Evolutionary conservation across 2,113 vertebrate genomes (phyloP).

Genomic region (Pygoscelis adeliae): DNA sequence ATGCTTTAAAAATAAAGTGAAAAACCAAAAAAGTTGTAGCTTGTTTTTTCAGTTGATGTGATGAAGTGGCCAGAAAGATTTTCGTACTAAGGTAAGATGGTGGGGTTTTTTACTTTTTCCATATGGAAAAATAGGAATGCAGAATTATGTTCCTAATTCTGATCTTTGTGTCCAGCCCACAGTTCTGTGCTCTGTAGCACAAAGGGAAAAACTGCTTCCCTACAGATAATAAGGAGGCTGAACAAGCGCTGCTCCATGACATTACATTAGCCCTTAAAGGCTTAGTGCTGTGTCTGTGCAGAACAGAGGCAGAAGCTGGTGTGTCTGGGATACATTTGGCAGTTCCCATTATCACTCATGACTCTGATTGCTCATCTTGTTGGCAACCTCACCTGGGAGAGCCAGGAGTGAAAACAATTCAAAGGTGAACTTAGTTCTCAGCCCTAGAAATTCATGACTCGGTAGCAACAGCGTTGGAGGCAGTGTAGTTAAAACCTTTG

Average conservation of each 20-base stretch:
- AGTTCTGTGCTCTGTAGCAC: neutral
- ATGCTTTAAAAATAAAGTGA: neutral
- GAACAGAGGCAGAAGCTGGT: neutral
- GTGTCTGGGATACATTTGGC: neutral
- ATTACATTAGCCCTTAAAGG: neutral
- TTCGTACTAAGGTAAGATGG: neutral
- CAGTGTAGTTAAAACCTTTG: neutral
- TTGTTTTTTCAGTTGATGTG: neutral
- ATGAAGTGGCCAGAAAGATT: neutral
- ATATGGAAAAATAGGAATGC: neutral
- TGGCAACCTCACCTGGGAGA: conserved; percentile 3
- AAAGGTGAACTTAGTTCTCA: neutral
- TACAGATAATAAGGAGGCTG: neutral
- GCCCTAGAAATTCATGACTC: neutral
- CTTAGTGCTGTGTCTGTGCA: neutral
- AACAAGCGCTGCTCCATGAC: neutral
- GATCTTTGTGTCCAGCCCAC: neutral
- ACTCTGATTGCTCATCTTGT: neutral
- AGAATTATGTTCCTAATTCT: neutral
- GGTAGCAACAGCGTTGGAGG: neutral
- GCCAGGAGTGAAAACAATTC: neutral
- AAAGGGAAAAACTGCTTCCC: neutral
- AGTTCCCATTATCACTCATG: neutral
- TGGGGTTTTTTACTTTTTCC: neutral
- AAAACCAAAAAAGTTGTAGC: neutral